Conservation (phyloP, 2,113 vertebrate genomes). For the Actenoides lindsayi region DNA sequence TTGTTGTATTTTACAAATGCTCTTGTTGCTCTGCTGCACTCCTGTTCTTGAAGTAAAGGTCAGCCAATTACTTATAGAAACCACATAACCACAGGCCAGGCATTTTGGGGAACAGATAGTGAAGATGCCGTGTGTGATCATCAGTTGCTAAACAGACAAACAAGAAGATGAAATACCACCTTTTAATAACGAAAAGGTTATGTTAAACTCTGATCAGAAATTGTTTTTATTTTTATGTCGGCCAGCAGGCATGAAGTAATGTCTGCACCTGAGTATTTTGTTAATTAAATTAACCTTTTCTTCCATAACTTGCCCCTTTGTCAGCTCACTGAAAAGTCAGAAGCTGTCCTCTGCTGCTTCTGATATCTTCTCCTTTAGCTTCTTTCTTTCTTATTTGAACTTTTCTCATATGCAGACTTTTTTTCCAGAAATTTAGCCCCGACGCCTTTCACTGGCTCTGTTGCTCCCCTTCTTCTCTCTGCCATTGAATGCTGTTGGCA, state of each 20-base stretch:
- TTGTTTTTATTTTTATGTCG: not conserved
- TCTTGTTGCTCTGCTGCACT: not conserved
- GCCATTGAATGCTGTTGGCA: not conserved
- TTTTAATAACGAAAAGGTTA: conserved; percentile 49
- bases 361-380: not conserved
- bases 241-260: not conserved
- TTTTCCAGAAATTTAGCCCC: not conserved
- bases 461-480: not conserved
- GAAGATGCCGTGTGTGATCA: not conserved
- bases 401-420: not conserved
- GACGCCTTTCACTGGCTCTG: not conserved
- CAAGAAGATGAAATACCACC: conserved; percentile 2
- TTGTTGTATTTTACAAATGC: not conserved
- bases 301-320: not conserved
- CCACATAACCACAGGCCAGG: not conserved
- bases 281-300: conserved; percentile 17
- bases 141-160: not conserved
- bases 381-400: not conserved
- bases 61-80: conserved; percentile 11
- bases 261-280: not conserved
- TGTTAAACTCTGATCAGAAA: not conserved
- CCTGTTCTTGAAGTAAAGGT: conserved; percentile 29
- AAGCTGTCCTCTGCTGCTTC: not conserved
- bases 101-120: not conserved
- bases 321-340: not conserved